Base-by-base conservation (phyloP, 2,797 vertebrate genomes). In the Danio albolineatus region DNA sequence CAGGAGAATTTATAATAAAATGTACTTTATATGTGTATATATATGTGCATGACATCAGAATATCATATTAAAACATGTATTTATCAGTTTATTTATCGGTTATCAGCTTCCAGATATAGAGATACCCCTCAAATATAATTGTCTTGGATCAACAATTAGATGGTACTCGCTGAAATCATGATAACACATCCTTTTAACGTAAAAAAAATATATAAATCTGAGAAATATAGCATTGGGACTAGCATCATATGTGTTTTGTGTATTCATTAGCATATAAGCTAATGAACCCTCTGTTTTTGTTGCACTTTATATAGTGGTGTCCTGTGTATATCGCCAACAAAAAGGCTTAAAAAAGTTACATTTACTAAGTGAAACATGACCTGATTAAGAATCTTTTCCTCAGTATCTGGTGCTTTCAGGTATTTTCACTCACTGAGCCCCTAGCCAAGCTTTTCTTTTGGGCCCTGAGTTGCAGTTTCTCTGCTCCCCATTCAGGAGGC, bases 341-440 rank as follows among this genome's bases (percentile, higher is more conserved):
- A 38, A 56, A 28, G 21, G 4, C 51, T 14, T 46, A 19, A 28
- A 56, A 66, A 76, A 56, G 74, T 66, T 57, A 46, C 5, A 14
- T 21, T 56, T 0, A 12, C 19, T 38, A n/a, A 76, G 53, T 57
- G 19, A 67, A 59, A 39, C 43, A 61, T 61, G 51, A 57, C 19
- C 51, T 28, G 14, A 67, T 57, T 77, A 57, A 54, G 7, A 67
- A 67, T 48, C 75, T 38, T 66, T 57, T 14, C 48, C 73, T 74
- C 28, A 6, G 28, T 41, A 13, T 62, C 10, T 21, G 56, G 28
- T 39, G 10, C 9, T 19, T 77, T 77, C 28, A 51, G 2, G 13
- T 49, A 78, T 70, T 43, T 78, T 57, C 76, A 41, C 43, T 4
- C 44, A 59, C 16, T 16, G 13, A 79, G 48, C 57, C 36, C 21